phyloP scores from a whole-genome alignment of 2,888 invertebrate genomes.

The Ichneumon xanthorius region DNA sequence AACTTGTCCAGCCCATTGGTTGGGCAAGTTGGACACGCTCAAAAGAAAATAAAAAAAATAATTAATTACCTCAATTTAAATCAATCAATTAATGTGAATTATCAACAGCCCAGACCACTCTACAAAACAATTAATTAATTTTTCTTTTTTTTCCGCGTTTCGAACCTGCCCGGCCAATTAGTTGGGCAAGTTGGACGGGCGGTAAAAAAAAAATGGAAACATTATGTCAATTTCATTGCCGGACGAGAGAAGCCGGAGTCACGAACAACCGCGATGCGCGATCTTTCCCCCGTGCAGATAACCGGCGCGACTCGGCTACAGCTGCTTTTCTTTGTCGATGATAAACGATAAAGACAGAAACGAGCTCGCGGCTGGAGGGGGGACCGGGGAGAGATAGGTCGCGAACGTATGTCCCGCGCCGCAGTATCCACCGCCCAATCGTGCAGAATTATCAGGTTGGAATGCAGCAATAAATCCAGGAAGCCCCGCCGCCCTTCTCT shows the following conservation, averaged over 20 bases:
- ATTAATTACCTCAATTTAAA: too few species aligned
- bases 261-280: background rate
- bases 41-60: too few species aligned
- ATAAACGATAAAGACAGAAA: slow-evolving; percentile 73
- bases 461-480: slow-evolving; percentile 83
- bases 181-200: background rate
- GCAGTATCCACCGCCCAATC: slow-evolving; percentile 61
- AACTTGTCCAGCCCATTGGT: background rate
- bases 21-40: background rate
- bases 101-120: too few species aligned
- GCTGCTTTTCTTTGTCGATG: slow-evolving; percentile 70
- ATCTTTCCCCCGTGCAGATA: slow-evolving; percentile 13
- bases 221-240: background rate
- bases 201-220: background rate
- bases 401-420: slow-evolving; percentile 50
- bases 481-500: slow-evolving; percentile 39
- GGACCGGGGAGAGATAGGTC: slow-evolving; percentile 25
- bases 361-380: slow-evolving; percentile 25
- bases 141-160: too few species aligned
- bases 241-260: background rate
- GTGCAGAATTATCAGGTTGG: slow-evolving; percentile 82
- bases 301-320: slow-evolving; percentile 42
- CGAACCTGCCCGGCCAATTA: background rate
- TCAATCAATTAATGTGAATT: too few species aligned
- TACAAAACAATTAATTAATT: too few species aligned